These are phyloP conservation scores for Dusona sp. DNA, from an alignment of 2,888 invertebrate genomes.

Conservation along the genomic window DNA sequence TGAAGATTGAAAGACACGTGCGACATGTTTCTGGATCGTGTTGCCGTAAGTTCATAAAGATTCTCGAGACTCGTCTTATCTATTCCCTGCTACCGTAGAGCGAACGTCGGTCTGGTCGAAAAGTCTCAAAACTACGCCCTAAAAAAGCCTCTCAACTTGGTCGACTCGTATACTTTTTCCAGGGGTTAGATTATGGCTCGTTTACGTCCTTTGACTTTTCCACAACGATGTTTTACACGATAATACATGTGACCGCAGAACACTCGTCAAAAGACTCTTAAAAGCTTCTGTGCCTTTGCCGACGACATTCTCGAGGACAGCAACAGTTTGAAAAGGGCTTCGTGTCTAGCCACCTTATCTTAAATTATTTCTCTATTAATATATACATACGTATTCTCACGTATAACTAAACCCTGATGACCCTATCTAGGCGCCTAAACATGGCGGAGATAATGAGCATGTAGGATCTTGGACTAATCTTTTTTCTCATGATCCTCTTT, in stretches of 20 bases:
- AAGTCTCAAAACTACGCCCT: slow-evolving; percentile 18
- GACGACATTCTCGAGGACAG: slow-evolving; percentile 25
- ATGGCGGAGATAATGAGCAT: slow-evolving; percentile 39
- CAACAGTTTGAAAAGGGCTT: slow-evolving; percentile 5
- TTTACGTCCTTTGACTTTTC: slow-evolving; percentile 61
- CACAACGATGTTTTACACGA: slow-evolving; percentile 41
- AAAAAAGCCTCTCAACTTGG: slow-evolving; percentile 41
- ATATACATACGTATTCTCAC: slow-evolving; percentile 1
- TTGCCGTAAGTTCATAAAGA: slow-evolving; percentile 3
- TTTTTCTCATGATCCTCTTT: slow-evolving; percentile 5
- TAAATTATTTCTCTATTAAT: slow-evolving; percentile 55
- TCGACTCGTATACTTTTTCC: slow-evolving; percentile 29
- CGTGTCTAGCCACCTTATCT: slow-evolving; percentile 44
- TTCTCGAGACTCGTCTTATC: slow-evolving; percentile 46
- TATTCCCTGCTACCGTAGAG: slow-evolving; percentile 33
- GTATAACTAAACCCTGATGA: slow-evolving; percentile 31
- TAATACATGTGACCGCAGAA: slow-evolving; percentile 52
- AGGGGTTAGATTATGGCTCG: slow-evolving; percentile 54
- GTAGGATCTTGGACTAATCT: slow-evolving; percentile 10
- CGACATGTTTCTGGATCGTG: slow-evolving; percentile 47
- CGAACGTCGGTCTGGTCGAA: slow-evolving; percentile 36
- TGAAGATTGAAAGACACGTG: slow-evolving; percentile 47
- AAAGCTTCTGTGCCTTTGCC: slow-evolving; percentile 33
- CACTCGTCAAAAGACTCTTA: slow-evolving; percentile 61
- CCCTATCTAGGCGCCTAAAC: slow-evolving; percentile 67